Percentiles rank a stretch among this genome's conserved stretches.
These are phyloP conservation scores for Notocelia uddmanniana DNA, from an alignment of 2,888 invertebrate genomes.

Conservation along the genomic window DNA sequence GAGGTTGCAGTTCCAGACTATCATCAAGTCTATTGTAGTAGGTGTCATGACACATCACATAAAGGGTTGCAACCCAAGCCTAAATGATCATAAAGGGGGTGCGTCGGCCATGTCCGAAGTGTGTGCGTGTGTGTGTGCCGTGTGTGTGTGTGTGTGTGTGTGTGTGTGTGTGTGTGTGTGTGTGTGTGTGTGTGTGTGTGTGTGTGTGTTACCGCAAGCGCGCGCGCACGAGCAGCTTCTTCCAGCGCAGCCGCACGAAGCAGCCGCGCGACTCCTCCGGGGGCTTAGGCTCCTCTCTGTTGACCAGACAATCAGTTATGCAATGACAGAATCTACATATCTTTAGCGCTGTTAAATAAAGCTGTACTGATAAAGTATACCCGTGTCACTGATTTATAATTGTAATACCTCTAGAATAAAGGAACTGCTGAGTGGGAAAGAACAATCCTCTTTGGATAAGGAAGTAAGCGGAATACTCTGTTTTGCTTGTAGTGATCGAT, in stretches of 20 bases:
- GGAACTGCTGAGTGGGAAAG: no score
- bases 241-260: constrained; percentile 61
- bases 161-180: background rate
- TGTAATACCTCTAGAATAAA: no score
- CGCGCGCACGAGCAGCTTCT: constrained; percentile 60
- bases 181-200: background rate
- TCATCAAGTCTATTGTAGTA: background rate
- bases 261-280: constrained; percentile 50
- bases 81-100: background rate
- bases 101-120: background rate
- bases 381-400: no score
- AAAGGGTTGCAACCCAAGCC: no score
- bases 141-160: no score
- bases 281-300: constrained; percentile 55
- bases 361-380: no score
- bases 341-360: no score
- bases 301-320: background rate
- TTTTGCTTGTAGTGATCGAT: no score
- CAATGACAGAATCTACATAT: no score
- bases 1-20: background rate
- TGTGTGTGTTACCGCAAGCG: constrained; percentile 52
- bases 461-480: no score
- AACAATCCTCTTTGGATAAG: no score
- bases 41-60: background rate
- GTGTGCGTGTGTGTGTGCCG: background rate